phyloP scores from a whole-genome alignment of 2,888 invertebrate genomes.

The Stenodema calcarata region DNA sequence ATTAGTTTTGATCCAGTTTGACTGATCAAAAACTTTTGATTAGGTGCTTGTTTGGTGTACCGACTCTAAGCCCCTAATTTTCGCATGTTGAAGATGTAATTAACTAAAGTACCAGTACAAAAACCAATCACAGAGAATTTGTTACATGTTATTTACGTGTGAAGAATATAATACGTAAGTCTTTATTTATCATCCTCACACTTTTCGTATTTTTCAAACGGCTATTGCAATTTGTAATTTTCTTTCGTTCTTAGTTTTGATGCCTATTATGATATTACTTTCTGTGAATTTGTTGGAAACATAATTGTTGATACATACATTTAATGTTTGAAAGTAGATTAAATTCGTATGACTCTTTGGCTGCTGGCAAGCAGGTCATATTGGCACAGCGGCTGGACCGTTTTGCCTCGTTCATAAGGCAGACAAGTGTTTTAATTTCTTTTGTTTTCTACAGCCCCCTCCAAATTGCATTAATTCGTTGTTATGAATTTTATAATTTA shows the following conservation, averaged over 20 bases:
- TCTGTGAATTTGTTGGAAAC: background rate
- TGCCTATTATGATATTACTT: background rate
- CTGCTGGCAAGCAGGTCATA: slow-evolving; percentile 40
- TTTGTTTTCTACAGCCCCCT: background rate
- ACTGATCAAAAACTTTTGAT: background rate
- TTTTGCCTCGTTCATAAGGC: slow-evolving; percentile 2
- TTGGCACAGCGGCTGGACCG: slow-evolving; percentile 32
- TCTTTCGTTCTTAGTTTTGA: background rate
- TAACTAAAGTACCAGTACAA: background rate
- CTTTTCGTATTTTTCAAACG: background rate
- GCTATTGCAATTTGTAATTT: background rate
- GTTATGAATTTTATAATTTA: background rate
- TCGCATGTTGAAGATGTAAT: background rate
- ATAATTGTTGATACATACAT: background rate
- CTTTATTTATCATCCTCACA: background rate
- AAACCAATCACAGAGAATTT: background rate
- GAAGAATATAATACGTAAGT: background rate
- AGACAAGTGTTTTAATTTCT: background rate
- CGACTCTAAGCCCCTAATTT: background rate
- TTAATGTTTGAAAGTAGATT: background rate
- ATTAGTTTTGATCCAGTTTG: slow-evolving; percentile 3
- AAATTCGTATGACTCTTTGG: background rate
- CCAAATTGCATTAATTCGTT: background rate
- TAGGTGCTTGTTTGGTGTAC: background rate
- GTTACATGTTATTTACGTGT: background rate